Conservation (phyloP, 2,797 vertebrate genomes). For the Chelmon rostratus region DNA sequence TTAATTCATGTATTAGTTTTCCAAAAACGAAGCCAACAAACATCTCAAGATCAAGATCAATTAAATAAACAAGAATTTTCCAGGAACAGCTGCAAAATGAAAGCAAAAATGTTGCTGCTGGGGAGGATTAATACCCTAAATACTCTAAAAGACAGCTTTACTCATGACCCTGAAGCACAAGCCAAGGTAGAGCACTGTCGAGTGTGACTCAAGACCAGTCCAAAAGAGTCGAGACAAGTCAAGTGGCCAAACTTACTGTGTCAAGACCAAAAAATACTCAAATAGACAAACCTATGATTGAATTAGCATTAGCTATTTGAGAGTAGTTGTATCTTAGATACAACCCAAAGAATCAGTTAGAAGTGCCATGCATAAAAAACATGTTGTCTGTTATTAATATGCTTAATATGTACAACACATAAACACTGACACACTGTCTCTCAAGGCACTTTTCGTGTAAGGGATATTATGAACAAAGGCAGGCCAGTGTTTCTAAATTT, state of each 20-base stretch:
- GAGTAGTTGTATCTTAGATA: background rate
- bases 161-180: background rate
- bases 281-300: background rate
- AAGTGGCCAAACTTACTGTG: too few relatives aligned
- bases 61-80: background rate
- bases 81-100: background rate
- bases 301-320: background rate
- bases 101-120: background rate
- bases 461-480: constrained; percentile 10
- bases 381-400: constrained; percentile 19
- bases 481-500: constrained; percentile 25
- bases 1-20: constrained; percentile 7
- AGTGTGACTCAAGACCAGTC: background rate
- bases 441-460: background rate
- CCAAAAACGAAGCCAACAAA: background rate
- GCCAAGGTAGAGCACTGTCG: background rate
- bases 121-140: background rate
- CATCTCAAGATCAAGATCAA: constrained; percentile 13
- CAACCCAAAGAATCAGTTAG: background rate
- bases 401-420: background rate
- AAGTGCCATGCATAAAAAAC: background rate
- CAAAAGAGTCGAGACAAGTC: too few relatives aligned
- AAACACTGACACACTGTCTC: constrained; percentile 5
- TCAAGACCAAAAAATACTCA: background rate
- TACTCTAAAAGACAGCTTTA: background rate